Percentiles rank a stretch among this genome's conserved stretches.
Evolutionary conservation across 2,888 invertebrate species (phyloP).

Genomic region (Tubulanus polymorphus): DNA sequence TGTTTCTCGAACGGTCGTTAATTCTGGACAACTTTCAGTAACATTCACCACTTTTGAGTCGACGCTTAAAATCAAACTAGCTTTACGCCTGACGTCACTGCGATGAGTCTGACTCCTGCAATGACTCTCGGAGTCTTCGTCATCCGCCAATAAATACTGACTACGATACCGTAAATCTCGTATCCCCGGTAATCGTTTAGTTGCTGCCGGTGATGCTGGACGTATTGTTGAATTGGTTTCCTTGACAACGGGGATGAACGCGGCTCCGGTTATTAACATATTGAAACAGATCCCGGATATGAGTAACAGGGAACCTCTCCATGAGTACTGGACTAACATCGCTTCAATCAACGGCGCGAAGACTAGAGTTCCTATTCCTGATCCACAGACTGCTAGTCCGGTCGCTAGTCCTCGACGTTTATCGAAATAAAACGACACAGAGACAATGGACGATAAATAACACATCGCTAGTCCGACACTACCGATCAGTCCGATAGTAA

Average conservation of each 20-base stretch:
- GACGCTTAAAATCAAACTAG: no score
- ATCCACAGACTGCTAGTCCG: slow-evolving; percentile 30
- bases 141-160: no score
- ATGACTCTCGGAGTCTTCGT: no score
- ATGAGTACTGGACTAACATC: slow-evolving; percentile 23
- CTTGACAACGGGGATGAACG: slow-evolving; percentile 22
- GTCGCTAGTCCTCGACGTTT: slow-evolving; percentile 24
- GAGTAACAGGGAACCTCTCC: slow-evolving; percentile 28
- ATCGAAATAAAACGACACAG: slow-evolving; percentile 26
- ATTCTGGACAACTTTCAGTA: no score
- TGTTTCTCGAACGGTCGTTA: no score
- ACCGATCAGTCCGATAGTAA: slow-evolving; percentile 17
- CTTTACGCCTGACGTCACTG: no score
- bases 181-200: no score
- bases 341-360: slow-evolving; percentile 26
- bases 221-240: no score
- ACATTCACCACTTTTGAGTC: no score
- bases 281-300: slow-evolving; percentile 21
- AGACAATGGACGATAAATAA: slow-evolving; percentile 20
- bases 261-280: slow-evolving; percentile 14
- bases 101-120: no score
- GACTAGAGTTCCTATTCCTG: slow-evolving; percentile 28
- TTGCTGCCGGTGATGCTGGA: no score
- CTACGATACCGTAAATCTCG: no score
- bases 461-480: slow-evolving; percentile 24